Evolutionary conservation across 2,888 invertebrate genomes (phyloP), one percentile per base, ranked within the genome.

Genomic region (Drosophila falleni): DNA sequence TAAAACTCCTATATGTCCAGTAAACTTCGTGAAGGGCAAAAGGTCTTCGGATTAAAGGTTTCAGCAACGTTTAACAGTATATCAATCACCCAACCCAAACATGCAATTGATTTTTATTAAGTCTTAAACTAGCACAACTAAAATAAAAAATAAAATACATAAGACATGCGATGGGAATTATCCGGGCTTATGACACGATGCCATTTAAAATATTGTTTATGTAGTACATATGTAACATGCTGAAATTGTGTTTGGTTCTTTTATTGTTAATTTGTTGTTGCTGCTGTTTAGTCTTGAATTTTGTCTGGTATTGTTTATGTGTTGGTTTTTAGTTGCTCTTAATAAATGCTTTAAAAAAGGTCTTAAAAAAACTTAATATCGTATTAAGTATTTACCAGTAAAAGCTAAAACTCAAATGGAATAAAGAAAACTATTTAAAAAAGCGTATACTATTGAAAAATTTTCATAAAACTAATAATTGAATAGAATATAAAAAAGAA

Each of bases 271-370:
- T 15, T 60, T 51, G 9, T 49, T 69, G 56, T 44, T 63, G 53
- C 67, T 37, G 50, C 29, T 67, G 50, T 67, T 63, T 76, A 55
- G 71, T 67, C 46, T 56, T 29, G 53, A 49, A 23, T 23, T 23
- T 29, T 29, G 29, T 29, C 29, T 29, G 29, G 29, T 8, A 64
- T 63, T 72, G 84, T 87, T 84, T 82, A 88, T 64, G 83, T 88
- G 87, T 83, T 75, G 55, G 54, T 71, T 73, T 86, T 84, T 87
- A 84, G 71, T 89, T 84, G 84, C 84, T 89, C 84, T 84, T 78
- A 74, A 65, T 58, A 71, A 76, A 75, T 73, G 67, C 39, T 23
- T 37, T n/a, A 70, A 62, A 63, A 56, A 55, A 68, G 47, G 37
- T 47, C 5, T 31, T 39, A 42, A 65, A 82, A 71, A 23, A 76